These are phyloP conservation scores for Melinopterus prodromus DNA, from an alignment of 2,888 invertebrate genomes.

Conservation along the genomic window DNA sequence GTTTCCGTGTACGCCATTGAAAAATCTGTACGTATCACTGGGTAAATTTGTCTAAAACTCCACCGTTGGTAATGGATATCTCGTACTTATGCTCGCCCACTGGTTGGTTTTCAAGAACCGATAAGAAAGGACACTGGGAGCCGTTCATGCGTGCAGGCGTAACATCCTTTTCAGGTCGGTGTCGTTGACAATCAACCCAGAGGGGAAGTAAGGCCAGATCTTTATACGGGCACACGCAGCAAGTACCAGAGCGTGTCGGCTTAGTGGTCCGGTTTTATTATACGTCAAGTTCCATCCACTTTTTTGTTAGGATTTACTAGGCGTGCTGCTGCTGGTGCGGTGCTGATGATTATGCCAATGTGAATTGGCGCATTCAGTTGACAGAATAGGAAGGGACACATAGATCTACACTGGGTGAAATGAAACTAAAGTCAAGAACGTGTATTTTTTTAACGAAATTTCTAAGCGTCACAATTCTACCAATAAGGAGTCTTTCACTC, in stretches of 20 bases:
- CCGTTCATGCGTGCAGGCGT: background rate
- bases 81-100: slow-evolving; percentile 7
- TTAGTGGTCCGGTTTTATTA: background rate
- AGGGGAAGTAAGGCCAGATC: slow-evolving; percentile 8
- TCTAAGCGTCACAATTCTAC: too few species aligned
- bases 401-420: background rate
- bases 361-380: background rate
- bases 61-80: slow-evolving; percentile 31
- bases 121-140: background rate
- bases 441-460: too few species aligned
- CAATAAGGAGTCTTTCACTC: too few species aligned
- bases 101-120: background rate
- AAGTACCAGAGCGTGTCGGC: slow-evolving; percentile 4
- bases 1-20: slow-evolving; percentile 29
- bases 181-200: slow-evolving; percentile 20
- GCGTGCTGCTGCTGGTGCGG: background rate
- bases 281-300: background rate
- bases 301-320: background rate
- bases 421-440: too few species aligned
- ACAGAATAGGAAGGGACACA: background rate
- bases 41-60: slow-evolving; percentile 36
- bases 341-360: too few species aligned
- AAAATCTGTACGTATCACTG: slow-evolving; percentile 24
- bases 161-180: slow-evolving; percentile 26
- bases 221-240: slow-evolving; percentile 18